Evolutionary conservation across 2,888 invertebrate species (phyloP), one percentile per base, ranked within the genome.

Genomic region (Electrophaes corylata): DNA sequence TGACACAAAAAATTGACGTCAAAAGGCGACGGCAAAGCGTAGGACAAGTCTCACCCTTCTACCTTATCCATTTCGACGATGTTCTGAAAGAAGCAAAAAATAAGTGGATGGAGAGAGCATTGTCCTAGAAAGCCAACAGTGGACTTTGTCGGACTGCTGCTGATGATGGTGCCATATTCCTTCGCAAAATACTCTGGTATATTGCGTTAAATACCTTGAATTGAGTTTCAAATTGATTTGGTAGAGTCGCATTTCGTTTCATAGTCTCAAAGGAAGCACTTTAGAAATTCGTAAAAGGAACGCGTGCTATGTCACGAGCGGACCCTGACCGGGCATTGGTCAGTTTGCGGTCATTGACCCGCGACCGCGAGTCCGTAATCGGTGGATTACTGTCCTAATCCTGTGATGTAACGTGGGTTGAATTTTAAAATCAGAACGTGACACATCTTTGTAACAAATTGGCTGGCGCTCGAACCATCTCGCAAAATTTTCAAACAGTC

Each of bases 301-400:
- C 71, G 65, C 59, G 45, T 59, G 74, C 81, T 84, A 81, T 84
- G 85, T 83, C 82, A 83, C 78, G 77, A 72, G 69, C 66, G 70
- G 79, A 79, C 84, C 86, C 76, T 84, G 86, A 84, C 84, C 33
- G 84, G 83, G 76, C 81, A 83, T 78, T 76, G 80, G 80, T 77
- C 75, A 75, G 66, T 52, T 62, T 50, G 67, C 56, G 81, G 82
- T 65, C 84, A 71, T 73, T 78, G 78, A 84, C 80, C 84, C 71
- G 64, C 66, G 73, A 79, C 80, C 26, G 78, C 73, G 64, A 65
- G 62, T 68, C 67, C n/a, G 14, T 47, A 33, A 47, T 16, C 45
- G 79, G 79, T 76, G 81, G 81, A 86, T 84, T 78, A 78, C 78
- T 73, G 73, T 79, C 44, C 60, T 66, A 78, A 73, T 73, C 69